Conservation (phyloP, 2,888 invertebrate genomes). For the Scaptomyza tumidula region DNA sequence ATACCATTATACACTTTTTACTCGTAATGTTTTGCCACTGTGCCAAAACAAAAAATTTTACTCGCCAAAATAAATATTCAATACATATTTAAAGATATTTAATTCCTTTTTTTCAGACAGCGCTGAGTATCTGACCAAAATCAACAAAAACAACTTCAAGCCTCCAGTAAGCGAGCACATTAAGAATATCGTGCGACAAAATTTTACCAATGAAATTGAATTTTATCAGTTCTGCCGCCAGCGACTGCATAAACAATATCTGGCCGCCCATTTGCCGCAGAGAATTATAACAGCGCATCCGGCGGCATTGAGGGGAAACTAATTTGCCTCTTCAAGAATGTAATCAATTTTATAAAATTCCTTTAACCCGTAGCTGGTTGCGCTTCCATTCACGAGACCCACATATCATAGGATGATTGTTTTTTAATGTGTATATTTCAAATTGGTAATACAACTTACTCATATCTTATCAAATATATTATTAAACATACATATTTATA, state of each 20-base stretch:
- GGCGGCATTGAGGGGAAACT: constrained; percentile 34
- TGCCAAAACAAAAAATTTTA: too few species aligned
- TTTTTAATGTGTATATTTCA: constrained; percentile 64
- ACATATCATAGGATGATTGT: constrained; percentile 43
- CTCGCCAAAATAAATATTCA: too few species aligned
- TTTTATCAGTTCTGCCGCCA: constrained; percentile 96
- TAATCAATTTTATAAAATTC: constrained; percentile 46
- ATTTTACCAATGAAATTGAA: constrained; percentile 95
- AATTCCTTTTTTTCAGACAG: constrained; percentile 86
- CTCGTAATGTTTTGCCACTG: too few species aligned
- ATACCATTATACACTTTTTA: too few species aligned
- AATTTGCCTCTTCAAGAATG: constrained; percentile 9
- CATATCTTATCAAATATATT: constrained; percentile 27
- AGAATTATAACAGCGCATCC: constrained; percentile 66
- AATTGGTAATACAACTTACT: constrained; percentile 55
- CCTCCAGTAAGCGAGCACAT: constrained; percentile 94
- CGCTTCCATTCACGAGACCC: constrained; percentile 29
- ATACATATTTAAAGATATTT: not conserved
- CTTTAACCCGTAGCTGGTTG: constrained; percentile 47
- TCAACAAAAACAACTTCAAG: constrained; percentile 94
- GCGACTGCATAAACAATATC: constrained; percentile 91
- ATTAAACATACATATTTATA: constrained; percentile 59
- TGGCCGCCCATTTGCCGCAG: constrained; percentile 87
- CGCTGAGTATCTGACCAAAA: constrained; percentile 90
- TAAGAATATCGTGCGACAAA: constrained; percentile 92